phyloP scores from a whole-genome alignment of 2,888 invertebrate genomes.

The Panopea generosa region DNA sequence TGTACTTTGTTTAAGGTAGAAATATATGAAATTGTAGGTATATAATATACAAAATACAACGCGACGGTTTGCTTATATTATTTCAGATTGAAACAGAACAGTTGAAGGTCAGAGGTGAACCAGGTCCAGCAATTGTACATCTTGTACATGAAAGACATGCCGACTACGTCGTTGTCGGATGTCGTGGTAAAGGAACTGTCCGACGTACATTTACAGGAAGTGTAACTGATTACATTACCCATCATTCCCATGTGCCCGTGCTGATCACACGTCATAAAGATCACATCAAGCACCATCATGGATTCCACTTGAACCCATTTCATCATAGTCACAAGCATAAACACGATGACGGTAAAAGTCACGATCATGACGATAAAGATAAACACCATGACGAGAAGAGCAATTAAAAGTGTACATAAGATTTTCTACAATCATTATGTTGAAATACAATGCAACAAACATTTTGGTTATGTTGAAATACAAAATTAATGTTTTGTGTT shows the following conservation, averaged over 20 bases:
- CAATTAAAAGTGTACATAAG: too few relatives aligned
- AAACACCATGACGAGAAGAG: too few relatives aligned
- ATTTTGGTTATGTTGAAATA: too few relatives aligned
- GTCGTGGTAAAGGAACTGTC: slow-evolving; percentile 52
- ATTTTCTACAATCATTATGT: too few relatives aligned
- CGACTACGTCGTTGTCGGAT: slow-evolving; percentile 53
- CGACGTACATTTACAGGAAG: slow-evolving; percentile 59
- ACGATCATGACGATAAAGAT: too few relatives aligned
- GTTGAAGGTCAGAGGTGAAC: slow-evolving; percentile 39
- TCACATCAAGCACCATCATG: slow-evolving; percentile 46
- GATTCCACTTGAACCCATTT: slow-evolving; percentile 25
- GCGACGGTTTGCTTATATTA: too few relatives aligned
- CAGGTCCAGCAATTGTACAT: slow-evolving; percentile 41
- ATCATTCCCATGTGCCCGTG: slow-evolving; percentile 51
- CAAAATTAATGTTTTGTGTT: too few relatives aligned
- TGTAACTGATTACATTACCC: slow-evolving; percentile 57
- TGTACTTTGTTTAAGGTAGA: too few relatives aligned
- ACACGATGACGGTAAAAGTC: too few relatives aligned
- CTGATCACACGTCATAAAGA: slow-evolving; percentile 53
- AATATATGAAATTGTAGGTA: too few relatives aligned
- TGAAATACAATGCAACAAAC: too few relatives aligned
- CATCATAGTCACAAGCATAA: background rate
- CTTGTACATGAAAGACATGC: slow-evolving; percentile 46
- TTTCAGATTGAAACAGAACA: slow-evolving; percentile 38
- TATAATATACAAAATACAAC: too few relatives aligned